These are phyloP conservation scores for Agonopterix arenella DNA, from an alignment of 2,888 invertebrate genomes.

Conservation along the genomic window DNA sequence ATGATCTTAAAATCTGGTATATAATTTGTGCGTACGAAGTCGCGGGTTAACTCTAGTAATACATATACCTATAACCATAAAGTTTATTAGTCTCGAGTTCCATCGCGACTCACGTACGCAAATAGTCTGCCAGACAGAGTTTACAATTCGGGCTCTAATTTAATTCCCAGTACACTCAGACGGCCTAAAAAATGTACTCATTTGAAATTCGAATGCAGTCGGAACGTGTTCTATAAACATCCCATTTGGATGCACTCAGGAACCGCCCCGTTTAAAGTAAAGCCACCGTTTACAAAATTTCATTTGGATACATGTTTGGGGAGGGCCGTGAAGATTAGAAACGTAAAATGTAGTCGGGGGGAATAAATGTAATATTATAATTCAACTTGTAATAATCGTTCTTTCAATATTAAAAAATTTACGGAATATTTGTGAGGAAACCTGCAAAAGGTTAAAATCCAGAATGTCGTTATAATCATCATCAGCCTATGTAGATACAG, in stretches of 20 bases:
- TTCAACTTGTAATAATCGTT: no score
- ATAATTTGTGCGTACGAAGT: no score
- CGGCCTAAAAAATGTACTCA: conserved; percentile 66
- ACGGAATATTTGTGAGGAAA: no score
- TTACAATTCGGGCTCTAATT: conserved; percentile 52
- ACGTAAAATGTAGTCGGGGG: not conserved
- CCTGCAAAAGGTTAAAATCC: no score
- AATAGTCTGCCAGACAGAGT: conserved; percentile 25
- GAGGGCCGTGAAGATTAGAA: not conserved
- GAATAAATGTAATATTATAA: no score
- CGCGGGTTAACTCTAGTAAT: no score
- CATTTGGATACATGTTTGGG: not conserved
- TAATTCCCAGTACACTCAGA: conserved; percentile 59
- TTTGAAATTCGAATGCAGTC: conserved; percentile 68
- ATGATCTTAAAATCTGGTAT: no score
- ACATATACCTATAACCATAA: no score
- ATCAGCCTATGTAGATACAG: no score
- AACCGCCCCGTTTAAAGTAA: conserved; percentile 3
- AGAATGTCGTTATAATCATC: no score
- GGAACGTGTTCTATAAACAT: conserved; percentile 58
- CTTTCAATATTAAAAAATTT: no score
- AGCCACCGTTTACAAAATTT: conserved; percentile 5
- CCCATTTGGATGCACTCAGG: conserved; percentile 52
- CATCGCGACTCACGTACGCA: conserved; percentile 2
- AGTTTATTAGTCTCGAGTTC: no score